Evolutionary conservation across 2,888 invertebrate genomes (phyloP).

Genomic region (Thelaira solivaga): DNA sequence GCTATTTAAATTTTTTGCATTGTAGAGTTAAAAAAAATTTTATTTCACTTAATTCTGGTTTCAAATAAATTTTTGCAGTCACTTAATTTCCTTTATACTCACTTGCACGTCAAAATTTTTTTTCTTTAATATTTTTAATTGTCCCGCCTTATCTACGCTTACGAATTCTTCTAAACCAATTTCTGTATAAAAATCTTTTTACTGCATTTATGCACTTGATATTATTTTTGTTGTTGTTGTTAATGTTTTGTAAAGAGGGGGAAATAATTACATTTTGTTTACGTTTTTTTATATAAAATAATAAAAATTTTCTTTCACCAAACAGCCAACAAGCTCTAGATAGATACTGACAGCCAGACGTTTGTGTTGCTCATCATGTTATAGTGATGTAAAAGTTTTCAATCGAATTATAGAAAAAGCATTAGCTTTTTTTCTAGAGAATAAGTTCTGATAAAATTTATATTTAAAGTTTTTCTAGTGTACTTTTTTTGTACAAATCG

Average conservation of each 20-base stretch:
- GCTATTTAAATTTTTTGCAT: too few species aligned
- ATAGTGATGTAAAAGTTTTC: constrained; percentile 16
- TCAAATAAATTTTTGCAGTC: background rate
- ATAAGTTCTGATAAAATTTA: too few species aligned
- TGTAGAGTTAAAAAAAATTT: too few species aligned
- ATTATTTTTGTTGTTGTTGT: constrained; percentile 12
- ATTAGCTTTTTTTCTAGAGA: too few species aligned
- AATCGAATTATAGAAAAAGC: too few species aligned
- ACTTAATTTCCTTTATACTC: background rate
- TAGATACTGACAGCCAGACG: background rate
- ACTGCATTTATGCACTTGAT: constrained; percentile 41
- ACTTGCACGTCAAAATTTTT: background rate
- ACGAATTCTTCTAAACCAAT: background rate
- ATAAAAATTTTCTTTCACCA: constrained; percentile 41
- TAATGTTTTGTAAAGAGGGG: constrained; percentile 10
- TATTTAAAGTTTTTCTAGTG: too few species aligned
- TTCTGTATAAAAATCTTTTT: constrained; percentile 25
- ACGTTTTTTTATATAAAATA: background rate
- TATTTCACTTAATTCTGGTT: too few species aligned
- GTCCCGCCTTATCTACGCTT: background rate
- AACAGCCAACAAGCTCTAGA: background rate
- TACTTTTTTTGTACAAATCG: too few species aligned
- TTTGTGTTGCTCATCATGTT: background rate
- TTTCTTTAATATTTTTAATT: constrained; percentile 14
- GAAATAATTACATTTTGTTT: constrained; percentile 35